phyloP scores from a whole-genome alignment of 2,888 invertebrate species.

The Zaprionus obscuricornis region DNA sequence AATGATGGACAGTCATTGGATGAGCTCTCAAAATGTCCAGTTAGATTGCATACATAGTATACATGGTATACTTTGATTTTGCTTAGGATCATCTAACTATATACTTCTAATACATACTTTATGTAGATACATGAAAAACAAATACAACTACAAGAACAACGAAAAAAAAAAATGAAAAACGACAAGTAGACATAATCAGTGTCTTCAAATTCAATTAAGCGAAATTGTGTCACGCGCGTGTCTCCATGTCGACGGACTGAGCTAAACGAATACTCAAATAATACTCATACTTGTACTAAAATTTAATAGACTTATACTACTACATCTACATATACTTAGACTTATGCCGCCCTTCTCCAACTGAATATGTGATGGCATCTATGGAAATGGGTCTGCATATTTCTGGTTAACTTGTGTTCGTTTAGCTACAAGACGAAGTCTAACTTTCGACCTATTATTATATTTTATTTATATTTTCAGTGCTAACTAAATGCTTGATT shows the following conservation, averaged over 20 bases:
- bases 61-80: not conserved
- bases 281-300: not conserved
- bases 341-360: not conserved
- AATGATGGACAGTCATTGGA: slow-evolving; percentile 9
- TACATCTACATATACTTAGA: slow-evolving; percentile 1
- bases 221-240: slow-evolving; percentile 70
- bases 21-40: slow-evolving; percentile 17
- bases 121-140: not conserved
- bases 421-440: no score
- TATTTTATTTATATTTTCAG: no score
- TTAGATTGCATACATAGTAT: not conserved
- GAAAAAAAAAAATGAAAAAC: no score
- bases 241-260: slow-evolving; percentile 1
- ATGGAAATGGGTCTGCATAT: slow-evolving; percentile 12
- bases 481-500: no score
- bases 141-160: not conserved
- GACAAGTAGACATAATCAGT: slow-evolving; percentile 25
- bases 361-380: slow-evolving; percentile 9
- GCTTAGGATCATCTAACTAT: no score
- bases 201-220: slow-evolving; percentile 68
- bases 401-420: slow-evolving; percentile 2
- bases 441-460: no score
- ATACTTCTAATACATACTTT: not conserved
- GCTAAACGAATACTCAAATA: not conserved
- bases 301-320: not conserved